Evolutionary conservation across 2,888 invertebrate genomes (phyloP), one percentile per base, ranked within the genome.

Genomic region (Liopterus haemorrhoidalis): DNA sequence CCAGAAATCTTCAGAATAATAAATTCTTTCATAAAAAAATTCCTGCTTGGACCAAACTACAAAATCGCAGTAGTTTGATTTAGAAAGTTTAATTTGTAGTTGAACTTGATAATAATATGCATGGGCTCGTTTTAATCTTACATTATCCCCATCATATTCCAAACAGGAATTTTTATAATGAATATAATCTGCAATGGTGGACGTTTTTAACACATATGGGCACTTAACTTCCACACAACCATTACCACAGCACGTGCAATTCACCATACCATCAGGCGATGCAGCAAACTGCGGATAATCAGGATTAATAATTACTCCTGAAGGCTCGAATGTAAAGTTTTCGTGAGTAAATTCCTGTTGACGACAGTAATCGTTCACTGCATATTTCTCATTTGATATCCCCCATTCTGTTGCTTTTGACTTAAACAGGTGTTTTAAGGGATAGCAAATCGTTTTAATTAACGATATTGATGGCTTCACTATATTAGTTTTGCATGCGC

Each of bases 181-280:
- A 5, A 22, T 8, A 5, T 11, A 5, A 21, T 33, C 33, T 19
- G 19, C 5, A 16, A 33, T n/a, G 2, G 5, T 2, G 21, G 20
- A 11, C 4, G 24, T 16, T 14, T 15, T 14, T 4, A 18, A 24
- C 15, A 24, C 24, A 37, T 6, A 37, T 9, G 37, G 37, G n/a
- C 24, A 37, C 18, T 37, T 37, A 1, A 36, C 24, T 22, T 36
- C 36, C 8, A 36, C 36, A 8, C 37, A 37, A 8, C 37, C 37
- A 24, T 37, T 3, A 2, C 37, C 24, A 14, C 24, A 37, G 11
- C 24, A 37, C 2, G 15, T 18, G 9, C 37, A 37, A 24, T 5
- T n/a, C 5, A 37, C 15, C 4, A 37, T 8, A 8, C 16, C 37
- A 24, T 37, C 37, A 15, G 37, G 37, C 5, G 37, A 37, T 3